Evolutionary conservation across 2,888 invertebrate genomes (phyloP), one percentile per base, ranked within the genome.

Genomic region (Slavum lentiscoides): DNA sequence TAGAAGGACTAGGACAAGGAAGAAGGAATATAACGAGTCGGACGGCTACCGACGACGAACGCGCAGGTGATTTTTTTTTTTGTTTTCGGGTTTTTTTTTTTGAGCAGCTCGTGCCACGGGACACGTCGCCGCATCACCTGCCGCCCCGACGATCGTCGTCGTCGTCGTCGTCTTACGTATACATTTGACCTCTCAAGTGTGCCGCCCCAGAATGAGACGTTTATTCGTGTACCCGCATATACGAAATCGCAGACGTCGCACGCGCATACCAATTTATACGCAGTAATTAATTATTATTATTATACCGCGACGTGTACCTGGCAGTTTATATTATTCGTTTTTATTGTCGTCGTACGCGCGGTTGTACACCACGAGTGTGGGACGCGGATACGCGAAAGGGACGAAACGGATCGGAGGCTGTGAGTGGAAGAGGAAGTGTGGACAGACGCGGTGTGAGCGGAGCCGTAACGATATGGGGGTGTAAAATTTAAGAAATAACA

Each of bases 151-250:
- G 30, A 30, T 30, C 30, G 30, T 30, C 30, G 30, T 43, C 43
- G 61, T 37, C 59, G 68, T 21, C 61, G 55, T 39, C n/a, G 23
- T 61, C 23, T 17, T 37, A 19, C 62, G 49, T 62, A 19, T 37
- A 68, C n/a, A 49, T 77, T 77, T 77, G 77, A 77, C 77, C 70
- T 77, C 77, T 77, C 77, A 77, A 77, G 77, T 77, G 43, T 49
- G 49, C 49, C 43, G 43, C 43, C 3, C 59, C 39, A 75, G 21
- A 59, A 30, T 30, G 30, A 76, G 67, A 68, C 64, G 66, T 66
- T 39, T 62, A 66, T 75, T 66, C n/a, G n/a, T n/a, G n/a, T n/a
- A n/a, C n/a, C n/a, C n/a, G 4, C 58, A 39, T 58, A 39, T 55
- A 74, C 9, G 43, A 74, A 74, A 74, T 74, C 17, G 66, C 74